These are phyloP conservation scores for Vanessa cardui DNA, from an alignment of 2,888 invertebrate genomes.

Conservation along the genomic window DNA sequence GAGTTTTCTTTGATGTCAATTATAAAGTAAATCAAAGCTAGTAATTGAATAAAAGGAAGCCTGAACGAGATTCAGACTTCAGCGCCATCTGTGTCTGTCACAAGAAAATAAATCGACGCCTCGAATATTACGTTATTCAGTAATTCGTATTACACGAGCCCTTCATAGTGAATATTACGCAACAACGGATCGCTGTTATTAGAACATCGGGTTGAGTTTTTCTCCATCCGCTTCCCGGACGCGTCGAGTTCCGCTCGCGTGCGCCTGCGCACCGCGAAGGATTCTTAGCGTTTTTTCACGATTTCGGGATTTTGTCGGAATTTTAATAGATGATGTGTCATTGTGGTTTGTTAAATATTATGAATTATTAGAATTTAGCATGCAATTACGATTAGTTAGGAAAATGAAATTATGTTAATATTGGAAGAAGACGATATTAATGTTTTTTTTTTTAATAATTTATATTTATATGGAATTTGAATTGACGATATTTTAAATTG, in stretches of 20 bases:
- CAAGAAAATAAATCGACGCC: not conserved
- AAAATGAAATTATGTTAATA: not conserved
- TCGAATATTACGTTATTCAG: not conserved
- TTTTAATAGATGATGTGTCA: conserved; percentile 7
- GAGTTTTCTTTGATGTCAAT: too few species aligned
- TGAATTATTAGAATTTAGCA: not conserved
- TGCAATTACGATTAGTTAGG: not conserved
- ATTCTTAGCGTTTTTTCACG: conserved; percentile 40
- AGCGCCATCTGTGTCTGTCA: not conserved
- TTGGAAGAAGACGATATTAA: too few species aligned
- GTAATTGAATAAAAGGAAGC: too few species aligned
- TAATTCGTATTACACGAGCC: conserved; percentile 36
- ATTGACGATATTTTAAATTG: too few species aligned
- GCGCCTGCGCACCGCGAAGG: conserved; percentile 54
- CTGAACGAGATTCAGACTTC: not conserved
- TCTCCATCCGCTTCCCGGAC: conserved; percentile 78
- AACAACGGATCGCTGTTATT: conserved; percentile 51
- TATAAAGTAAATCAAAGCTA: too few species aligned
- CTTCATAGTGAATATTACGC: conserved; percentile 47
- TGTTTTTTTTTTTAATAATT: too few species aligned
- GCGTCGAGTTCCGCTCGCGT: conserved; percentile 70
- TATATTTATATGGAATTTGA: too few species aligned
- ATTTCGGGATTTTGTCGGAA: conserved; percentile 20
- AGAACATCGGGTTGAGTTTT: conserved; percentile 48
- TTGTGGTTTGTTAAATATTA: not conserved